These are phyloP conservation scores for Henricia sp. DNA, from an alignment of 53 echinoderm and acorn worm genomes.

Conservation along the genomic window DNA sequence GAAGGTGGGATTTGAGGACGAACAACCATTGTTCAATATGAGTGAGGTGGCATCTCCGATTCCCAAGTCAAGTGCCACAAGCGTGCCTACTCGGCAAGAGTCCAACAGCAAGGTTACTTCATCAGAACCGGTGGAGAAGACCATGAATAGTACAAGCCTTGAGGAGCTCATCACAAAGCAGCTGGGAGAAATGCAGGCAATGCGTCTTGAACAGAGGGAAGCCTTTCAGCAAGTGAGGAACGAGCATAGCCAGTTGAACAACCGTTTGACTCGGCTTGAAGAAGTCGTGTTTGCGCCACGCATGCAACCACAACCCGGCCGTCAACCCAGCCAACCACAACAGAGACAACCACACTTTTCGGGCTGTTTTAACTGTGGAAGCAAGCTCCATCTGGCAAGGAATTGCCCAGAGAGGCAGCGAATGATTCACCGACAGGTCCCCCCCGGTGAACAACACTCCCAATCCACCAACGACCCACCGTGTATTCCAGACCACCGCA, in stretches of 20 bases:
- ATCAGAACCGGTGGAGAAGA: not conserved
- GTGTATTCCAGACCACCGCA: not conserved
- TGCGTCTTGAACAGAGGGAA: not conserved
- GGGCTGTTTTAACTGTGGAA: slow-evolving; percentile 2
- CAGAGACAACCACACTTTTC: not conserved
- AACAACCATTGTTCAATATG: not conserved
- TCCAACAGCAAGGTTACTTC: not conserved
- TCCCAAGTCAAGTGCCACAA: not conserved
- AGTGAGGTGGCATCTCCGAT: not conserved
- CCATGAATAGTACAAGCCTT: not conserved
- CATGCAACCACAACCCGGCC: not conserved
- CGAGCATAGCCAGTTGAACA: not conserved
- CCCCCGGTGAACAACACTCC: not conserved
- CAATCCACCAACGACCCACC: not conserved
- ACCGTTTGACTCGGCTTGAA: not conserved
- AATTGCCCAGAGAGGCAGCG: not conserved
- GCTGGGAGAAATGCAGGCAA: not conserved
- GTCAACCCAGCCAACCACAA: not conserved
- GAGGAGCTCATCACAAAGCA: not conserved
- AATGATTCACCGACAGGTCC: not conserved
- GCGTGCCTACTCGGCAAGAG: not conserved
- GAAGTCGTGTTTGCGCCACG: not conserved
- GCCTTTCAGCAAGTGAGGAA: not conserved
- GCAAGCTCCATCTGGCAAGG: not conserved
- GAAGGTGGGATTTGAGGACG: not conserved